A percentile compares a stretch with the other conserved stretches of the same genome.
phyloP scores from a whole-genome alignment of 2,888 invertebrate genomes.

The Yponomeuta evonymella region DNA sequence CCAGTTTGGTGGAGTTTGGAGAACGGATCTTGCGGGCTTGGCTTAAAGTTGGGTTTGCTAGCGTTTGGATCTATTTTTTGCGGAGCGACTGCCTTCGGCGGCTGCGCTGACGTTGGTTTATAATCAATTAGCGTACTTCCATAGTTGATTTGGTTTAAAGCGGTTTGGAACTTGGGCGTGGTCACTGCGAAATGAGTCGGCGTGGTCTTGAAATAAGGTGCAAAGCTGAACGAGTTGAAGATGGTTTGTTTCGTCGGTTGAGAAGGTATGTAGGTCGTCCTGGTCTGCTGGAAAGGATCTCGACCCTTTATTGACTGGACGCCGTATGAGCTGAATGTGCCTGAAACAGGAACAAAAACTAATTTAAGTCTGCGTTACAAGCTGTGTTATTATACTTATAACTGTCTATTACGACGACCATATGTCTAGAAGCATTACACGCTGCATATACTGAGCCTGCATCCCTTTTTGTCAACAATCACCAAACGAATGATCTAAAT shows the following conservation, averaged over 20 bases:
- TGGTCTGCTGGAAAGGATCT: conserved; percentile 60
- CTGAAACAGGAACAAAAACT: conserved; percentile 38
- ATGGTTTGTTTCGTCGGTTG: conserved; percentile 60
- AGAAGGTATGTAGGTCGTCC: conserved; percentile 58
- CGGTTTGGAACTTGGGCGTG: conserved; percentile 52
- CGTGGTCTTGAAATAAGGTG: conserved; percentile 55
- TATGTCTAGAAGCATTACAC: too few species aligned
- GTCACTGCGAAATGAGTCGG: conserved; percentile 43
- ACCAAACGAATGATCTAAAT: too few species aligned
- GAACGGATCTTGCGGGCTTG: conserved; percentile 69
- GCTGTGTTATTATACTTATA: too few species aligned
- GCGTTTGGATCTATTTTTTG: conserved; percentile 59
- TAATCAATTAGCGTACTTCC: conserved; percentile 55
- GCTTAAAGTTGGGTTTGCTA: conserved; percentile 53
- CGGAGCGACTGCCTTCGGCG: conserved; percentile 48
- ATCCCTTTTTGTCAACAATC: too few species aligned
- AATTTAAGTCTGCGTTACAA: neutral
- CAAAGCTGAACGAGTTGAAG: conserved; percentile 58
- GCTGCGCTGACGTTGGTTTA: conserved; percentile 48
- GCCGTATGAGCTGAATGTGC: conserved; percentile 78
- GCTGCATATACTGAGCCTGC: too few species aligned
- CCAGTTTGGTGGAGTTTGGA: conserved; percentile 43
- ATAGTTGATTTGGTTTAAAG: conserved; percentile 52
- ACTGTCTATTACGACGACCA: too few species aligned
- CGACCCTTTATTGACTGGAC: conserved; percentile 73